These are phyloP conservation scores for Eupristina koningsbergeri DNA, from an alignment of 1,140 invertebrate genomes.

Conservation along the genomic window DNA sequence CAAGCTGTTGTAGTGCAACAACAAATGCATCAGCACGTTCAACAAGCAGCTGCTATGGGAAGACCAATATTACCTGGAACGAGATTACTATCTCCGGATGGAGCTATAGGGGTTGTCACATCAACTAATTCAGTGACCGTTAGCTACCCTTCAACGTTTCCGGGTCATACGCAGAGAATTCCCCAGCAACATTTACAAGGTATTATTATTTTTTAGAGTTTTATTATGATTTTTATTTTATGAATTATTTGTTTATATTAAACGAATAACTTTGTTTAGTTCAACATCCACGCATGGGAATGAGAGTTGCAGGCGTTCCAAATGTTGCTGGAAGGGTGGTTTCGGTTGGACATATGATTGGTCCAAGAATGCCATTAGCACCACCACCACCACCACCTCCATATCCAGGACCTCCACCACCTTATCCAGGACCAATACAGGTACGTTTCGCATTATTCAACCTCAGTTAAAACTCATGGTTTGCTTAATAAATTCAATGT, in stretches of 20 bases:
- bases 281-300: constrained; percentile 67
- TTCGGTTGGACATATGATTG: constrained; percentile 69
- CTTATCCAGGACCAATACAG: constrained; percentile 70
- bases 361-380: constrained; percentile 70
- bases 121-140: constrained; percentile 78
- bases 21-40: constrained; percentile 77
- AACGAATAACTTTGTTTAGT: constrained; percentile 48
- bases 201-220: constrained; percentile 37
- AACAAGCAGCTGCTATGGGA: constrained; percentile 77
- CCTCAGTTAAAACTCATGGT: neutral
- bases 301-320: constrained; percentile 65
- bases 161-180: constrained; percentile 68
- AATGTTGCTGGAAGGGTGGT: constrained; percentile 69
- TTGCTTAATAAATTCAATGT: constrained; percentile 34
- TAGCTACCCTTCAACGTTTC: constrained; percentile 75
- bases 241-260: too few species aligned
- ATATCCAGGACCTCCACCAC: constrained; percentile 76
- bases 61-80: constrained; percentile 77
- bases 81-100: constrained; percentile 76
- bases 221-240: neutral
- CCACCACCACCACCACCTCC: constrained; percentile 80
- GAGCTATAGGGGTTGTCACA: constrained; percentile 78
- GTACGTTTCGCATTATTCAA: constrained; percentile 55
- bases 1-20: constrained; percentile 68
- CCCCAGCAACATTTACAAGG: constrained; percentile 67